Evolutionary conservation across 2,797 vertebrate species (phyloP).

Genomic region (Lutjanus argentimaculatus): DNA sequence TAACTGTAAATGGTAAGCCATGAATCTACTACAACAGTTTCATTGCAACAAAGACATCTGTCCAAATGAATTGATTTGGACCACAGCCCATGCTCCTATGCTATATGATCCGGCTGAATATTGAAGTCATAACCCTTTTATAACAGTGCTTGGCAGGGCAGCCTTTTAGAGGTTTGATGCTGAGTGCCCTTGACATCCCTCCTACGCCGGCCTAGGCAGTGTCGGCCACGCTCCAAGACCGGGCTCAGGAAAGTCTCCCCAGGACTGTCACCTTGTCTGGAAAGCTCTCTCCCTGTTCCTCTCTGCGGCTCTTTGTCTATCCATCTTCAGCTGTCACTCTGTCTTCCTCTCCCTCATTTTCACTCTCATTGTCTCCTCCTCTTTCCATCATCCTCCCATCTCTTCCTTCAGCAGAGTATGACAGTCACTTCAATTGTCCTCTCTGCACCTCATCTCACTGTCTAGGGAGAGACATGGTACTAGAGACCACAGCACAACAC

Average conservation of each 20-base stretch:
- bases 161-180: conserved; percentile 69
- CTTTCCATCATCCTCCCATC: conserved; percentile 65
- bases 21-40: conserved; percentile 67
- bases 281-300: conserved; percentile 34
- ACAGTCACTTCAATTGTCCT: conserved; percentile 71
- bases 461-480: conserved; percentile 37
- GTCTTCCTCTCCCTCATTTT: conserved; percentile 57
- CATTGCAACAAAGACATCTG: conserved; percentile 71
- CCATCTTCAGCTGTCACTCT: conserved; percentile 45
- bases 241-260: conserved; percentile 44
- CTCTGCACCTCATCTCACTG: conserved; percentile 51
- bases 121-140: conserved; percentile 77
- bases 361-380: conserved; percentile 60
- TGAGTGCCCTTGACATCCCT: conserved; percentile 73
- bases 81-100: conserved; percentile 47
- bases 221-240: conserved; percentile 54
- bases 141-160: conserved; percentile 66
- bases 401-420: conserved; percentile 55
- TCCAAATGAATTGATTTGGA: conserved; percentile 77
- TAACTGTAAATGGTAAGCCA: conserved; percentile 55
- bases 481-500: conserved; percentile 7
- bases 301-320: conserved; percentile 29
- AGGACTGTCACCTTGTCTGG: conserved; percentile 60
- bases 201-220: conserved; percentile 39
- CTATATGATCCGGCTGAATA: conserved; percentile 71